Conservation (phyloP, 2,888 invertebrate genomes). For the Acronicta aceris region DNA sequence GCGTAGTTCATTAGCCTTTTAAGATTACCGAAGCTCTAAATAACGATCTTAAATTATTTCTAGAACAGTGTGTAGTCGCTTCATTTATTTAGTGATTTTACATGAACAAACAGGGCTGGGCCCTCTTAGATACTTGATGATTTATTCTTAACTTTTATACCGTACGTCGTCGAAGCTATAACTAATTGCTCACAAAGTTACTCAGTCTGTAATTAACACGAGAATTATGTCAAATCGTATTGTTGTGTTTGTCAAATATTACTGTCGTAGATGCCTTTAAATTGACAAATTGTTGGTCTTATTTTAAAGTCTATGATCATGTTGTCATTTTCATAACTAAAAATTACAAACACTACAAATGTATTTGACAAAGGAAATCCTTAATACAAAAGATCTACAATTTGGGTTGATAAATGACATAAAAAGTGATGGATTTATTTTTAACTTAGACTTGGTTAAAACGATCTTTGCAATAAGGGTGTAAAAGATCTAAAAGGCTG, state of each 20-base stretch:
- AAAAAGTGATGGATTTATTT: too few species aligned
- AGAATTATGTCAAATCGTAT: constrained; percentile 27
- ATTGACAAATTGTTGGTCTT: constrained; percentile 30
- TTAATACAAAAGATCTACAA: too few species aligned
- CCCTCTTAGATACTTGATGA: constrained; percentile 55
- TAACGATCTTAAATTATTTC: constrained; percentile 1
- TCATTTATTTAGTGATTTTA: constrained; percentile 54
- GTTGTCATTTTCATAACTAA: constrained; percentile 27
- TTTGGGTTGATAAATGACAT: too few species aligned
- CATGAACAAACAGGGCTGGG: constrained; percentile 59
- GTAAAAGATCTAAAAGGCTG: constrained; percentile 48
- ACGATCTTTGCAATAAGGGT: too few species aligned
- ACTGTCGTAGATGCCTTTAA: constrained; percentile 8
- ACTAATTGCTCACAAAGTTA: constrained; percentile 49
- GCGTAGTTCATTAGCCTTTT: constrained; percentile 27
- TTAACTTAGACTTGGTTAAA: too few species aligned
- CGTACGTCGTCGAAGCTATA: constrained; percentile 34
- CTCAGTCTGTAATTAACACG: constrained; percentile 20
- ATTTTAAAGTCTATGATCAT: constrained; percentile 42
- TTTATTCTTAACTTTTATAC: constrained; percentile 41
- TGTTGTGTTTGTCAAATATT: background rate
- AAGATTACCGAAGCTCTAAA: constrained; percentile 16
- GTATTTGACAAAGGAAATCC: constrained; percentile 20
- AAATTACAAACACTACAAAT: constrained; percentile 13
- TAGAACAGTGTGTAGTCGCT: constrained; percentile 15